A percentile compares a stretch with the other conserved stretches of the same genome.
These are phyloP conservation scores for Eumerus sabulonum DNA, from an alignment of 2,888 invertebrate genomes.

Conservation along the genomic window DNA sequence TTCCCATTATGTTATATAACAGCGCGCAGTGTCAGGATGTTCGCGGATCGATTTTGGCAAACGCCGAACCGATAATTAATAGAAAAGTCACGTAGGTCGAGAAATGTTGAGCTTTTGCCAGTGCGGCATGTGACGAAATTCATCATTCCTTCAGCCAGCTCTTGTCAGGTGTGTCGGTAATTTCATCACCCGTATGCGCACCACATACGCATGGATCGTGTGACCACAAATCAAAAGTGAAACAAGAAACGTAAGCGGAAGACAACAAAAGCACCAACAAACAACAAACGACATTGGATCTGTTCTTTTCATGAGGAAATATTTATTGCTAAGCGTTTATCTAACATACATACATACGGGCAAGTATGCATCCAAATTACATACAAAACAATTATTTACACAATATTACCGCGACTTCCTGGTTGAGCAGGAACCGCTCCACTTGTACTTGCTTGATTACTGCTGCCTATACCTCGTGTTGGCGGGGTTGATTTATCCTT, in stretches of 20 bases:
- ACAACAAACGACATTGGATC: not conserved
- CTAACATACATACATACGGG: constrained; percentile 5
- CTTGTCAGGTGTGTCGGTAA: not conserved
- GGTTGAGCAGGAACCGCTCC: constrained; percentile 23
- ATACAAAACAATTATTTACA: constrained; percentile 63
- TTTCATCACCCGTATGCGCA: not conserved
- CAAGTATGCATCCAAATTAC: constrained; percentile 42
- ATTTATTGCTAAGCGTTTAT: constrained; percentile 55
- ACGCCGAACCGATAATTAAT: not conserved
- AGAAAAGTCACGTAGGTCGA: constrained; percentile 19
- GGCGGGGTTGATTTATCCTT: constrained; percentile 72
- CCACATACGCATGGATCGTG: not conserved
- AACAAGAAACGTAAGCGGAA: not conserved
- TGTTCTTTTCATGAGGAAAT: constrained; percentile 13
- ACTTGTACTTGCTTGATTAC: constrained; percentile 18
- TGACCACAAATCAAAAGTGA: too few relatives aligned
- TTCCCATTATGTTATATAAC: not conserved
- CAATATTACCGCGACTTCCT: constrained; percentile 9
- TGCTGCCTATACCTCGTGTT: not conserved
- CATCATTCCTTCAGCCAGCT: too few relatives aligned
- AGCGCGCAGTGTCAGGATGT: not conserved
- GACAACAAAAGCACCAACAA: not conserved
- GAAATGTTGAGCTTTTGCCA: not conserved
- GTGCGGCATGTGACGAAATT: not conserved
- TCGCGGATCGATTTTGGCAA: not conserved